Conservation (phyloP, 2,113 vertebrate species). For the Megaleporinus macrocephalus region DNA sequence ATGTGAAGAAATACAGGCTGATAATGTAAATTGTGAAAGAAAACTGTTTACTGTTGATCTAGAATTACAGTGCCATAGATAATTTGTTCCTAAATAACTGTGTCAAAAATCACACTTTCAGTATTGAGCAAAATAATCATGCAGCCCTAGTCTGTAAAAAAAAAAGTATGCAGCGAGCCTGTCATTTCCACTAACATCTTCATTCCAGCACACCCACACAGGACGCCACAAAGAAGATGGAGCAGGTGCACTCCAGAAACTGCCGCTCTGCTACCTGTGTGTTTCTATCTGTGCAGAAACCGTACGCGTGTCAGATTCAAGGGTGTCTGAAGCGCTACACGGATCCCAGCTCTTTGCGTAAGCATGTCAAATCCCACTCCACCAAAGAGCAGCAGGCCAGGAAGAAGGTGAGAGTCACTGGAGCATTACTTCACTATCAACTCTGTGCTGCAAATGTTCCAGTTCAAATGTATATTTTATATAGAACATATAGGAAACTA, state of each 20-base stretch:
- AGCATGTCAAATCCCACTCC: conserved; percentile 95
- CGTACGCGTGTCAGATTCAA: conserved; percentile 94
- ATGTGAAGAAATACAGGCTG: too few relatives aligned
- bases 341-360: conserved; percentile 96
- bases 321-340: conserved; percentile 96
- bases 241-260: not conserved
- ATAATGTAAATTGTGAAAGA: too few relatives aligned
- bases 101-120: not conserved
- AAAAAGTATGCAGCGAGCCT: not conserved
- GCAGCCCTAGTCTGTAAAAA: not conserved
- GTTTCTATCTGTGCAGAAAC: conserved; percentile 83
- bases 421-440: not conserved
- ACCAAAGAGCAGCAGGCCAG: conserved; percentile 89
- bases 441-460: not conserved
- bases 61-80: too few relatives aligned
- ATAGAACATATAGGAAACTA: not conserved
- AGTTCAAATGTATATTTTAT: not conserved
- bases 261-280: not conserved
- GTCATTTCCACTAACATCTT: not conserved
- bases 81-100: too few relatives aligned
- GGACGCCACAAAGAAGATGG: not conserved
- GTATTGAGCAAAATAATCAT: not conserved
- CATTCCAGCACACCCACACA: not conserved
- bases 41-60: too few relatives aligned
- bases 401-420: conserved; percentile 85